Evolutionary conservation across 2,888 invertebrate species (phyloP).

Genomic region (Euplexia lucipara): DNA sequence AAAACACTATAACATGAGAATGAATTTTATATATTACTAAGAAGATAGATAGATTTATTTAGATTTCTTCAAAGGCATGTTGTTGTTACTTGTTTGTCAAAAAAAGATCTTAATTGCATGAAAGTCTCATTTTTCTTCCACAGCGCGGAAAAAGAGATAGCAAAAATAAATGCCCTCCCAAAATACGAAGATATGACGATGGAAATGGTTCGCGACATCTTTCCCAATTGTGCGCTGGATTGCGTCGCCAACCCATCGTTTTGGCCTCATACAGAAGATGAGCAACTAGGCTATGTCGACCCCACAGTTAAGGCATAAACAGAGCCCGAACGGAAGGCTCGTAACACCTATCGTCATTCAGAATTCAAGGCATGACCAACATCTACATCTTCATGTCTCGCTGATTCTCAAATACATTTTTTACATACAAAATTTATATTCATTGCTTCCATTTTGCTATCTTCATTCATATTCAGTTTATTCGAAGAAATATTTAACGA

Average conservation of each 20-base stretch:
- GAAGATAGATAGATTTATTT: no score
- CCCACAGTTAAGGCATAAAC: slow-evolving; percentile 49
- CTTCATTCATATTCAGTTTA: slow-evolving; percentile 51
- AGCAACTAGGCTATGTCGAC: slow-evolving; percentile 78
- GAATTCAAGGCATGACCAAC: slow-evolving; percentile 5
- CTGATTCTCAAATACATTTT: slow-evolving; percentile 30
- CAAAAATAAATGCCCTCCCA: slow-evolving; percentile 77
- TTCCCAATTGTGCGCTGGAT: slow-evolving; percentile 75
- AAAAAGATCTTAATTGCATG: no score
- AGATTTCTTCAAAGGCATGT: neutral
- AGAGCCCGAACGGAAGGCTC: slow-evolving; percentile 14
- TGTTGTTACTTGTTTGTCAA: neutral
- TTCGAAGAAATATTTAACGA: slow-evolving; percentile 56
- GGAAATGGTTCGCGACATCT: slow-evolving; percentile 80
- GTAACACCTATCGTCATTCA: neutral
- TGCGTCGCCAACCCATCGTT: slow-evolving; percentile 79
- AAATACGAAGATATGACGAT: slow-evolving; percentile 81
- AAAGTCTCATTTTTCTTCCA: neutral
- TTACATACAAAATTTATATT: slow-evolving; percentile 32
- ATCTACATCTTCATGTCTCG: slow-evolving; percentile 14
- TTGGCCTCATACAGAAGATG: slow-evolving; percentile 84
- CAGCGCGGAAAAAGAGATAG: slow-evolving; percentile 77
- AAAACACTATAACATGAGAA: no score
- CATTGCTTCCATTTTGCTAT: slow-evolving; percentile 34
- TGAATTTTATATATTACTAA: no score